Evolutionary conservation across 2,888 invertebrate genomes (phyloP), one percentile per base, ranked within the genome.

Genomic region (Dicranocentrus wangi): DNA sequence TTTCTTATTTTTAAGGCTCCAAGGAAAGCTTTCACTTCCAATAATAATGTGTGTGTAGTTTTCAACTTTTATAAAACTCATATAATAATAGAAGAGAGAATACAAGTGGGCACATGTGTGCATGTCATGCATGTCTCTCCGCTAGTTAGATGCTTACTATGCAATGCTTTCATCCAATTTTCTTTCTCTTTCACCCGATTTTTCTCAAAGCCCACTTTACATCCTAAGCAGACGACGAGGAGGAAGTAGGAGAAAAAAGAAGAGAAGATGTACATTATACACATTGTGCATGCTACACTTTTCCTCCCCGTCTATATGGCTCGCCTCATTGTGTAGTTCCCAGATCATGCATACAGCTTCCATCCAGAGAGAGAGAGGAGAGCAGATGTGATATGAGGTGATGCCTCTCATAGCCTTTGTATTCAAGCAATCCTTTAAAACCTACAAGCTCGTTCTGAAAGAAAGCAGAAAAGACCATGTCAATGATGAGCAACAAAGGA

Each of bases 161-260:
- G 85, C 86, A 85, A 85, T 84, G 84, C 86, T 86, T 84, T 86
- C 86, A 86, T 86, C 86, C 86, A 86, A 86, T 86, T 86, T 85
- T 86, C 86, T 85, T 85, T 85, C 84, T 84, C 82, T 84, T 76
- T 84, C 84, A 84, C 82, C 85, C 82, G 83, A 84, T 85, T 84
- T 76, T 83, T 79, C 79, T 82, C 81, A 80, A 83, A 81, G 81
- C 83, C 85, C 83, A 85, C 85, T 85, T 84, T 82, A 77, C 80
- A 82, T 85, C 82, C 81, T 69, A 70, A 77, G 68, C 77, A 77
- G 77, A 76, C 55, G 60, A 43, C 15, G 60, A 60, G 42, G 55
- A 63, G 65, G 53, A 63, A 51, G 72, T 17, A 43, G 68, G 43
- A 77, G 58, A 60, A 80, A 73, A 78, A 68, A 53, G 53, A 71